Evolutionary conservation across 2,113 vertebrate genomes (phyloP), one percentile per base, ranked within the genome.

Genomic region (Dunckerocampus dactyliophorus): DNA sequence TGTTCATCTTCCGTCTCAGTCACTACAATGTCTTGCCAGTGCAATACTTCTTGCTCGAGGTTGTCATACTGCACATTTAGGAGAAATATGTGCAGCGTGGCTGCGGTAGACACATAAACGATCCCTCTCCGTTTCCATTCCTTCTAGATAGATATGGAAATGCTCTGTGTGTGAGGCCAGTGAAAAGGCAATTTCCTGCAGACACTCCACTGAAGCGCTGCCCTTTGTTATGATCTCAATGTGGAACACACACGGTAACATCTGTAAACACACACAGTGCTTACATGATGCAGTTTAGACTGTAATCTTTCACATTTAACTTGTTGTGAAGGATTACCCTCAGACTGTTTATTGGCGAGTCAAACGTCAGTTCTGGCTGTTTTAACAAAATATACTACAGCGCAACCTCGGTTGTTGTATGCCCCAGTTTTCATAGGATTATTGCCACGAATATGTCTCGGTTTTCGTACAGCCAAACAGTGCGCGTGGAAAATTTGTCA

Each of bases 151-250:
- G 60, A 52, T 12, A 37, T 81, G 74, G 77, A 84, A 87, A 81
- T 80, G 47, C 50, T 53, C 20, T 47, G 47, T 43, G 42, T 54
- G 52, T 69, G 69, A 46, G 11, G 65, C 59, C 74, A 48, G 63
- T 80, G 74, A 81, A 88, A 79, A 83, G 79, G 65, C 74, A 79
- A 80, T 85, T 86, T 86, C 74, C 67, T 47, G 47, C 62, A 69
- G 66, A 74, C 52, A 58, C 39, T 24, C 16, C 19, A 19, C 39
- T n/a, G 60, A 50, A 47, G 52, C 20, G 8, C 65, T 55, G 43
- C 34, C 65, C 78, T 68, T 78, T 81, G 67, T 83, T 83, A 71
- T 69, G 62, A 62, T 80, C 63, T 69, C 49, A 76, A 72, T 70
- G 58, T 46, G 47, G 47, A 47, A 49, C 50, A 58, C 45, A 67